Conservation (phyloP, 2,797 vertebrate species). For the Takifugu rubripes region DNA sequence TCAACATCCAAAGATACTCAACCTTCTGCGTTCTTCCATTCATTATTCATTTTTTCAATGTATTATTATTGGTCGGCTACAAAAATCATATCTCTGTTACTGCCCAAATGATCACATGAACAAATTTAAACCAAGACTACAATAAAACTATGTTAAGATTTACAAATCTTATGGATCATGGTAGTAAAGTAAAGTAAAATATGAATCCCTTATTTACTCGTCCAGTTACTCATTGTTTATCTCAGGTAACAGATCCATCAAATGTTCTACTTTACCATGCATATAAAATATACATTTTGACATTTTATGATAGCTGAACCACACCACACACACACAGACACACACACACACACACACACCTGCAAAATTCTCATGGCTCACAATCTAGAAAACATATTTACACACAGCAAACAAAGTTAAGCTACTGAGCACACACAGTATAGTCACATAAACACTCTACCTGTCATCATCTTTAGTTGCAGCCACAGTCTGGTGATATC, state of each 20-base stretch:
- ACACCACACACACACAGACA: not conserved
- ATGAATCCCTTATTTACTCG: not conserved
- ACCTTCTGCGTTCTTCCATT: too few relatives aligned
- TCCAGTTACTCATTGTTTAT: too few relatives aligned
- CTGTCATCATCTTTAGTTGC: conserved; percentile 72
- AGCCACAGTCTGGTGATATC: conserved; percentile 72
- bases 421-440: not conserved
- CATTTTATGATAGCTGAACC: not conserved
- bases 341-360: conserved; percentile 17
- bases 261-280: not conserved
- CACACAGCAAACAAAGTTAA: not conserved
- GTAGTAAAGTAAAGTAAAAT: too few relatives aligned
- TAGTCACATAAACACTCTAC: conserved; percentile 40
- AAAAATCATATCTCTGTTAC: too few relatives aligned
- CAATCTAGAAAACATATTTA: not conserved
- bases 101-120: too few relatives aligned
- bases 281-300: not conserved
- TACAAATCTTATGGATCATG: too few relatives aligned
- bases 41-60: too few relatives aligned
- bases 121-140: too few relatives aligned
- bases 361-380: conserved; percentile 20
- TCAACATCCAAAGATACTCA: too few relatives aligned
- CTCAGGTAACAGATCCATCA: not conserved
- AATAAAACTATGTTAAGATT: too few relatives aligned
- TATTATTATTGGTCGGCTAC: too few relatives aligned